A percentile compares a stretch with the other conserved stretches of the same genome.
Conservation (phyloP, 1,140 invertebrate genomes). For the Bombus huntii region DNA sequence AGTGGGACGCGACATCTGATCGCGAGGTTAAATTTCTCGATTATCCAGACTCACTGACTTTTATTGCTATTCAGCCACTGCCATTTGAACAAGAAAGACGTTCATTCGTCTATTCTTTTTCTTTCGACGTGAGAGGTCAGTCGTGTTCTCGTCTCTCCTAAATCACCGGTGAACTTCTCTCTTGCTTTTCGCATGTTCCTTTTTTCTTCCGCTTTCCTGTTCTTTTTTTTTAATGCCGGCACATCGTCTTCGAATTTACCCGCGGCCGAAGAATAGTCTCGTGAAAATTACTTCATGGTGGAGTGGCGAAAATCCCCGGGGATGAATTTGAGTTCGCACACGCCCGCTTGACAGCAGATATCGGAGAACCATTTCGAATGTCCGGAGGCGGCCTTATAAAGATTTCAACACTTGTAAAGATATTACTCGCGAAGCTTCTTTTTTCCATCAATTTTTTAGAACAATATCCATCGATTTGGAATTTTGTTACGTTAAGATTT, state of each 20-base stretch:
- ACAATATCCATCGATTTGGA: too few species aligned
- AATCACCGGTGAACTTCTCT: conserved; percentile 8
- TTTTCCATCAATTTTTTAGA: not conserved
- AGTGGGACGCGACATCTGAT: conserved; percentile 8
- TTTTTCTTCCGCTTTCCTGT: too few species aligned
- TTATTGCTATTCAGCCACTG: conserved; percentile 29
- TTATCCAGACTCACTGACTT: conserved; percentile 27
- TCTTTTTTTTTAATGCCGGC: not conserved
- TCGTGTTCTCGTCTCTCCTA: conserved; percentile 15
- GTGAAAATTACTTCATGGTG: conserved; percentile 41
- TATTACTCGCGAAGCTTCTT: not conserved
- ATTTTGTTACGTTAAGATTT: too few species aligned
- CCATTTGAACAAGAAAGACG: not conserved
- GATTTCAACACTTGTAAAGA: conserved; percentile 40
- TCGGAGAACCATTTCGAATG: conserved; percentile 35
- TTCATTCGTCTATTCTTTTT: conserved; percentile 8
- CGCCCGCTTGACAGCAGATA: conserved; percentile 35
- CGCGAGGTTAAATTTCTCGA: conserved; percentile 4
- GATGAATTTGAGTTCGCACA: conserved; percentile 29
- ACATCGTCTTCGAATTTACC: conserved; percentile 36
- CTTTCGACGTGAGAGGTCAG: not conserved
- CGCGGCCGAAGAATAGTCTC: conserved; percentile 25
- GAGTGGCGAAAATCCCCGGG: conserved; percentile 15
- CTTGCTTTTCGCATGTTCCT: not conserved
- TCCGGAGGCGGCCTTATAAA: conserved; percentile 13